phyloP scores from a whole-genome alignment of 1,140 invertebrate genomes.

The Grapholita molesta region DNA sequence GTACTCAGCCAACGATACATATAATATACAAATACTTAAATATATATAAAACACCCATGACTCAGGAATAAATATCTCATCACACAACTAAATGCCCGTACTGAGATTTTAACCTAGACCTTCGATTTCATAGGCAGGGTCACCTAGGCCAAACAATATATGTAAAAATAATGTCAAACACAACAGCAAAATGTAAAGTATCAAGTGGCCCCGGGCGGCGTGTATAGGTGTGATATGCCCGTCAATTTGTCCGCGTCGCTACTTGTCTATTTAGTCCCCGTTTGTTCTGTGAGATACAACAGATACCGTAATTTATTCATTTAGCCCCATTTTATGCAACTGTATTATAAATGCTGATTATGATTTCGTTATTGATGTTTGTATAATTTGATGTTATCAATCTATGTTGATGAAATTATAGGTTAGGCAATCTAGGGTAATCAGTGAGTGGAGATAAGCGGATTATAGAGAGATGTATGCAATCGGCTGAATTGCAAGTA shows the following conservation, averaged over 20 bases:
- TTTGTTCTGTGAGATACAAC: constrained; percentile 50
- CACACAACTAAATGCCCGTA: no score
- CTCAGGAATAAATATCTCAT: no score
- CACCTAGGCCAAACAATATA: no score
- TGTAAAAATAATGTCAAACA: no score
- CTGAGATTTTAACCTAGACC: no score
- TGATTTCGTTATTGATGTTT: constrained; percentile 6
- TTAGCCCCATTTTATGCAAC: constrained; percentile 7
- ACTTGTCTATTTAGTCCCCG: constrained; percentile 51
- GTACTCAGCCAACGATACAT: no score
- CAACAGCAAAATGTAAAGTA: no score
- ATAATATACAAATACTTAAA: no score
- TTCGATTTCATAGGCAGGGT: no score
- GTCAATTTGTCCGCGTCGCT: constrained; percentile 63
- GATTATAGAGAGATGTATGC: not conserved
- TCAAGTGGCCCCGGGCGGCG: constrained; percentile 37
- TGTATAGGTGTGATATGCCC: constrained; percentile 54
- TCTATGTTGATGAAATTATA: not conserved
- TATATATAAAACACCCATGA: no score
- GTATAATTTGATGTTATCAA: not conserved
- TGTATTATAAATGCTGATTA: not conserved
- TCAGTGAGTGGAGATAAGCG: not conserved
- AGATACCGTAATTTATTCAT: constrained; percentile 9
- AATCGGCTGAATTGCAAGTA: not conserved
- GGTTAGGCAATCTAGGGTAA: not conserved